Evolutionary conservation across 1,140 invertebrate genomes (phyloP), one percentile per base, ranked within the genome.

Genomic region (Atta cephalotes): DNA sequence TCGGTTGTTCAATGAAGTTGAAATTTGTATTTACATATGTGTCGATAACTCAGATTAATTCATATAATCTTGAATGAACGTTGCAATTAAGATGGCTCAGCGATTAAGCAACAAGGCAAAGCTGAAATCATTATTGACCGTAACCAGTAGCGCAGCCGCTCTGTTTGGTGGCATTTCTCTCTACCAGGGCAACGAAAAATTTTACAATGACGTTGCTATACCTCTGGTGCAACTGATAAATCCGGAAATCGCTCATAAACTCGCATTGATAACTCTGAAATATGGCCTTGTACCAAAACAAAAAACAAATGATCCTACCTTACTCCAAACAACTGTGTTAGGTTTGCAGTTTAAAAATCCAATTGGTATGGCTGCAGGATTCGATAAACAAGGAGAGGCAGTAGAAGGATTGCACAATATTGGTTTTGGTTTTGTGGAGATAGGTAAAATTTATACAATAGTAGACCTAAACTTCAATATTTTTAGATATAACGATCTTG

Each of bases 301-400:
- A 85, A 94, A 92, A 35, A 95, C 94, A 80, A 90, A 95, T 60
- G 97, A 98, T 94, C 95, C 97, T 7, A 78, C 95, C 7, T 94
- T 95, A 80, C 95, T 98, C 88, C 96, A 96, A 93, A 97, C 97
- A 0, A 96, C 95, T 66, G 95, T 99, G 49, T 97, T 98, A 92
- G 96, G 96, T 35, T 94, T 97, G 85, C 92, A 97, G 21, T 97
- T 99, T 70, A 95, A 95, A 85, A 99, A 99, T 96, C 99, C 99
- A 0, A 93, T 99, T 91, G 99, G 99, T 49, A 97, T 99, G 90
- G 99, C 99, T 68, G 99, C 99, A 87, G 99, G 99, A 3, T 99
- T 99, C 96, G 99, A 99, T 94, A 99, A 99, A 94, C 97, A 99
- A 95, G 99, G 97, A 12, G 98, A 99, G 96, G 98, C 98, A 35